Evolutionary conservation across 2,888 invertebrate species (phyloP).

Genomic region (Cyclophora punctaria): DNA sequence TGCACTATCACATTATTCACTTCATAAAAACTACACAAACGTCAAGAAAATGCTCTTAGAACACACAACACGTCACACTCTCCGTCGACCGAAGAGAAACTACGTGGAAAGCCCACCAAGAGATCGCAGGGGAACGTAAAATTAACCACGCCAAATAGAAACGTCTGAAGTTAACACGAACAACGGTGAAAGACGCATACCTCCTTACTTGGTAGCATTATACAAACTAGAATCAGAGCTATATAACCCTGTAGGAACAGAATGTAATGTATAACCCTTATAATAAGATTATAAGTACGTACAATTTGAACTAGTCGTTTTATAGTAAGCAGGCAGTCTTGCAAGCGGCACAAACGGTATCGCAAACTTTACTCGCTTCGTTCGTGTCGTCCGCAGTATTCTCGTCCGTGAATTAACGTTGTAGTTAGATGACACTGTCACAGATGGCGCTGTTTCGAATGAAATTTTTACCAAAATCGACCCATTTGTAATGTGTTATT

Average conservation of each 20-base stretch:
- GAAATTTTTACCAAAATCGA: too few species aligned
- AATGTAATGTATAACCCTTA: background rate
- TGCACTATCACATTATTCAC: slow-evolving; percentile 76
- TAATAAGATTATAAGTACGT: background rate
- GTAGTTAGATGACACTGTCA: slow-evolving; percentile 21
- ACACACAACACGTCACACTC: slow-evolving; percentile 67
- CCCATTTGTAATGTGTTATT: too few species aligned
- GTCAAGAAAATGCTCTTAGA: slow-evolving; percentile 59
- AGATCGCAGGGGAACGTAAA: slow-evolving; percentile 35
- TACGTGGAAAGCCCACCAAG: slow-evolving; percentile 53
- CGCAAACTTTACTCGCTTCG: background rate
- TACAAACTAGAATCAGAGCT: slow-evolving; percentile 17
- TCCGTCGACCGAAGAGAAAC: slow-evolving; percentile 69
- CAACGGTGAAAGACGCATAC: slow-evolving; percentile 3
- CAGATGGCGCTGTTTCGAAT: slow-evolving; percentile 23
- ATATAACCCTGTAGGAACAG: slow-evolving; percentile 26
- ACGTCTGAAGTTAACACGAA: background rate
- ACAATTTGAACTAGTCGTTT: background rate
- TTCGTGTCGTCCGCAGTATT: background rate
- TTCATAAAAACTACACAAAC: slow-evolving; percentile 64
- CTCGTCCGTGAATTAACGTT: slow-evolving; percentile 29
- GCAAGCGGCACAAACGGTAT: too few species aligned
- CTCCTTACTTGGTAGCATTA: slow-evolving; percentile 26
- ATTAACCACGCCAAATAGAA: slow-evolving; percentile 24
- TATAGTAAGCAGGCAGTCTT: too few species aligned